Conservation (phyloP, 2,888 invertebrate genomes). For the Ypsolopha scabrella region DNA sequence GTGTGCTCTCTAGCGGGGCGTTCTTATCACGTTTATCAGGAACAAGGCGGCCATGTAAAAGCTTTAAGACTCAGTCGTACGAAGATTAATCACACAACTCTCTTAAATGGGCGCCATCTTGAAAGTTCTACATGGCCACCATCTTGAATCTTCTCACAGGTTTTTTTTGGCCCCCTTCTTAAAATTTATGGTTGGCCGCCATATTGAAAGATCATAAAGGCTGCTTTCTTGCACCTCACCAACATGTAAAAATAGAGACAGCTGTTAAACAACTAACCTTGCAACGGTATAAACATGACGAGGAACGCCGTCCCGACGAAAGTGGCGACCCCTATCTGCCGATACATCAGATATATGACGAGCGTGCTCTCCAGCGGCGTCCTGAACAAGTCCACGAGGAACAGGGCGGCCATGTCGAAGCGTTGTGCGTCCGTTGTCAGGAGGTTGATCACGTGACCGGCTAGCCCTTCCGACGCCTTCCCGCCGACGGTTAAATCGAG, state of each 20-base stretch:
- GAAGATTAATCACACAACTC: no score
- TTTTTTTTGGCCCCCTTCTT: background rate
- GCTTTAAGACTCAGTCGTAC: no score
- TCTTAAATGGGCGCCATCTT: no score
- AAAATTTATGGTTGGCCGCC: background rate
- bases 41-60: no score
- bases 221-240: background rate
- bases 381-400: constrained; percentile 85
- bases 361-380: constrained; percentile 84
- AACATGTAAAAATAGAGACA: background rate
- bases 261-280: constrained; percentile 46
- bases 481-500: constrained; percentile 75
- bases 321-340: constrained; percentile 67
- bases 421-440: constrained; percentile 89
- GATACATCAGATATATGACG: constrained; percentile 80
- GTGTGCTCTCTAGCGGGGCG: no score
- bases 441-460: constrained; percentile 78
- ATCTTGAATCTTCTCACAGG: no score
- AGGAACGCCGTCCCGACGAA: constrained; percentile 72
- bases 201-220: background rate
- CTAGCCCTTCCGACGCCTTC: constrained; percentile 72
- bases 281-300: constrained; percentile 72
- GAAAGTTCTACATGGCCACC: no score
- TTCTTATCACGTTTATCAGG: no score
- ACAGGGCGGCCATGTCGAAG: constrained; percentile 85